These are phyloP conservation scores for Pseudochirops corinnae DNA, from an alignment of 2,797 vertebrate species.

Conservation along the genomic window DNA sequence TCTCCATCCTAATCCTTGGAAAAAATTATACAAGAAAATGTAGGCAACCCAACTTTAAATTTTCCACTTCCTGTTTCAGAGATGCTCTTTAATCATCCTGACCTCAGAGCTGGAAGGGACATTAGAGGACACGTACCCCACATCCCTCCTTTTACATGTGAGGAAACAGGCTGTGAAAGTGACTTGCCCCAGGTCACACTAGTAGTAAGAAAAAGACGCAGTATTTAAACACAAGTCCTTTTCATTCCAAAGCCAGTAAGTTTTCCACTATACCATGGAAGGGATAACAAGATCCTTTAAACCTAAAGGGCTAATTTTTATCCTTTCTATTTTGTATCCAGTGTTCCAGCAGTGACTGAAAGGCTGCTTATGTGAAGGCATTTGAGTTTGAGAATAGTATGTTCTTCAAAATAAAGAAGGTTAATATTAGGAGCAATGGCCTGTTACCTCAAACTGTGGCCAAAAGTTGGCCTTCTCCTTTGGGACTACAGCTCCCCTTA, in stretches of 20 bases:
- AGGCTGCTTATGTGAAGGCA: neutral
- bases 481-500: neutral
- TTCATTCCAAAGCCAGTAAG: neutral
- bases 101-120: neutral
- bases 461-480: constrained; percentile 1
- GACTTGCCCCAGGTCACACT: neutral
- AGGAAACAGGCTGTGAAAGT: neutral
- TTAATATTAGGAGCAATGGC: neutral
- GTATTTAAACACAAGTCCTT: neutral
- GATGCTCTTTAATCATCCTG: constrained; percentile 3
- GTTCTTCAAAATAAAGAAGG: constrained; percentile 45
- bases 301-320: neutral
- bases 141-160: neutral
- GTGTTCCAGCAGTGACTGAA: constrained; percentile 22
- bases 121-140: neutral
- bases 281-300: neutral
- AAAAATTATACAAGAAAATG: neutral
- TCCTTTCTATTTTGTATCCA: neutral
- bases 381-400: constrained; percentile 30
- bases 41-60: neutral
- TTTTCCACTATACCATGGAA: neutral
- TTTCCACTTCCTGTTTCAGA: neutral
- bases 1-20: neutral
- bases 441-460: constrained; percentile 2
- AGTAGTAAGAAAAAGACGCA: neutral